These are phyloP conservation scores for Clivina fossor DNA, from an alignment of 2,888 invertebrate species.

Conservation along the genomic window DNA sequence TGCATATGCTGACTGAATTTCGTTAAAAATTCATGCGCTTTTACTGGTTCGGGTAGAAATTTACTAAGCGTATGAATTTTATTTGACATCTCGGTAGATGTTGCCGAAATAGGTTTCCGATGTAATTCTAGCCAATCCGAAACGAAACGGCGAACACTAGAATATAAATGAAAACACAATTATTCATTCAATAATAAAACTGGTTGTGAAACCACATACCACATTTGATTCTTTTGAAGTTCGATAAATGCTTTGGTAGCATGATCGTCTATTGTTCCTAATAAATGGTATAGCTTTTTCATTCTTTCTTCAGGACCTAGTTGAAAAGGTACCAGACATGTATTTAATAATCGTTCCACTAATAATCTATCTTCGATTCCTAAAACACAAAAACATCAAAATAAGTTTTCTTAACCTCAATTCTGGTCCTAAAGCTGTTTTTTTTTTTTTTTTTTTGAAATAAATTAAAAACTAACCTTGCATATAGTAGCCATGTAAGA, in stretches of 20 bases:
- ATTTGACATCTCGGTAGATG: slow-evolving; percentile 61
- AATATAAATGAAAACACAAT: slow-evolving; percentile 23
- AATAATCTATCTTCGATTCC: slow-evolving; percentile 85
- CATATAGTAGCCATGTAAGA: slow-evolving; percentile 85
- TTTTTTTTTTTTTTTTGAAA: background rate
- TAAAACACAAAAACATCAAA: too few relatives aligned
- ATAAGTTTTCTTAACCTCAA: too few relatives aligned
- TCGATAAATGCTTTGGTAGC: slow-evolving; percentile 93
- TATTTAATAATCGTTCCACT: slow-evolving; percentile 90
- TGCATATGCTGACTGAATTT: slow-evolving; percentile 81
- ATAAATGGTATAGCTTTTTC: slow-evolving; percentile 88
- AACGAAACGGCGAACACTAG: slow-evolving; percentile 75
- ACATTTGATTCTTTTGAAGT: slow-evolving; percentile 86
- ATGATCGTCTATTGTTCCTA: slow-evolving; percentile 92
- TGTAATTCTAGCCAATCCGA: slow-evolving; percentile 86
- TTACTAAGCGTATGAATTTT: slow-evolving; percentile 64
- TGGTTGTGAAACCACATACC: slow-evolving; percentile 51
- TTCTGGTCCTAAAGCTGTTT: too few relatives aligned
- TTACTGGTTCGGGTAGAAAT: slow-evolving; percentile 89
- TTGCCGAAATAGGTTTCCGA: slow-evolving; percentile 73
- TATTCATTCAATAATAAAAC: too few relatives aligned
- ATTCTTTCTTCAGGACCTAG: slow-evolving; percentile 83
- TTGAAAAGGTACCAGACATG: slow-evolving; percentile 92
- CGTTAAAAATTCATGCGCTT: slow-evolving; percentile 83
- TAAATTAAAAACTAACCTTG: slow-evolving; percentile 41